phyloP scores from a whole-genome alignment of 2,113 vertebrate genomes.

The Atlantisia rogersi region DNA sequence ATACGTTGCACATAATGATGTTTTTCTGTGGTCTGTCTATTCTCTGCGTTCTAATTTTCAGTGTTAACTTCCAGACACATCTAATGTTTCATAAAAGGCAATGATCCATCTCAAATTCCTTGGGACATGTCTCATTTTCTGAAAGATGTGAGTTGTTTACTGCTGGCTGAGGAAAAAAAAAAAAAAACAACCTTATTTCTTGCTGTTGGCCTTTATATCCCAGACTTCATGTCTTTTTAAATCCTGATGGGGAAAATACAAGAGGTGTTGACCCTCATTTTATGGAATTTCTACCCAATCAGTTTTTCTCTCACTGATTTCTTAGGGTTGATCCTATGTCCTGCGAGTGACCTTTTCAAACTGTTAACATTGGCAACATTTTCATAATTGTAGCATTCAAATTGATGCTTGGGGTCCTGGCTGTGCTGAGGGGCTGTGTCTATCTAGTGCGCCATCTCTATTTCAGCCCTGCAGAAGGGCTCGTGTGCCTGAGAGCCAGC shows the following conservation, averaged over 20 bases:
- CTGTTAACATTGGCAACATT: neutral
- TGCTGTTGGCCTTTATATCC: neutral
- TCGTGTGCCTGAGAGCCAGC: neutral
- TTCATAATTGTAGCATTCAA: neutral
- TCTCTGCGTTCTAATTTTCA: constrained; percentile 63
- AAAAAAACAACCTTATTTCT: neutral
- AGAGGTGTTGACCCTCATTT: constrained; percentile 2
- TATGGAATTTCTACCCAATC: neutral
- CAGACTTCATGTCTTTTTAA: neutral
- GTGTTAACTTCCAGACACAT: constrained; percentile 48
- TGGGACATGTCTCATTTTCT: constrained; percentile 49
- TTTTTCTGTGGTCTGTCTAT: constrained; percentile 48
- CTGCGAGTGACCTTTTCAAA: neutral
- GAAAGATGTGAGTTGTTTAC: constrained; percentile 47
- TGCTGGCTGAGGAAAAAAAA: neutral
- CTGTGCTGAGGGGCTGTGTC: neutral
- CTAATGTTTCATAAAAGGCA: constrained; percentile 68
- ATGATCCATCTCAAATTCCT: constrained; percentile 67
- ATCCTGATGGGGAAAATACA: constrained; percentile 8
- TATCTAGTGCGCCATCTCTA: neutral
- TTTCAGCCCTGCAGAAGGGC: neutral
- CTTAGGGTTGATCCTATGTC: neutral
- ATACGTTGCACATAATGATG: constrained; percentile 6
- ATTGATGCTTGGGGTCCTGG: neutral
- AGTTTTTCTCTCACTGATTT: neutral